phyloP scores from a whole-genome alignment of 2,888 invertebrate genomes.

The Eupelmus urozonus region DNA sequence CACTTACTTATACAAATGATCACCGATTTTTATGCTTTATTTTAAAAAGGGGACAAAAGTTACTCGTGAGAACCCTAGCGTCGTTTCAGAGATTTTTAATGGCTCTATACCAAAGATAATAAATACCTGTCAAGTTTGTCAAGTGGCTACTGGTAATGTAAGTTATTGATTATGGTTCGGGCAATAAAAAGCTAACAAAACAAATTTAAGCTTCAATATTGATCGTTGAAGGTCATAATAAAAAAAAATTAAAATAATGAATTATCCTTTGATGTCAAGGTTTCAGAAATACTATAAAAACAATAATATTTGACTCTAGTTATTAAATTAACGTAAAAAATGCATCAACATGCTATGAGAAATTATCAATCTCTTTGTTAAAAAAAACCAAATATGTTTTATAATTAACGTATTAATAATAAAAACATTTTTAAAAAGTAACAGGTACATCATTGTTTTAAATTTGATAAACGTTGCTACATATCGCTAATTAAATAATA shows the following conservation, averaged over 20 bases:
- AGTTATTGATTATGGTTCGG: constrained; percentile 44
- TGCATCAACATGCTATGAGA: neutral
- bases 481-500: no score
- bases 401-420: no score
- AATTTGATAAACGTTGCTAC: no score
- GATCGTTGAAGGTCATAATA: neutral
- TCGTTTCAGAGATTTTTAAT: constrained; percentile 40
- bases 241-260: constrained; percentile 15
- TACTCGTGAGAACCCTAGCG: constrained; percentile 27
- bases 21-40: constrained; percentile 47
- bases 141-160: constrained; percentile 17
- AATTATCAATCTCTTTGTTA: no score
- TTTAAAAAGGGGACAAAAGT: constrained; percentile 6
- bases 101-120: constrained; percentile 32
- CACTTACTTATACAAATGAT: constrained; percentile 57
- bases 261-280: neutral
- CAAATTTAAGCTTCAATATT: neutral
- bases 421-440: no score
- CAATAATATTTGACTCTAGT: constrained; percentile 33
- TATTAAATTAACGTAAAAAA: no score
- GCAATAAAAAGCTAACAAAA: neutral
- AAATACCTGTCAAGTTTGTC: constrained; percentile 55
- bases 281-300: neutral
- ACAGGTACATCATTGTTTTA: no score
- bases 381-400: neutral